Conservation (phyloP, 2,888 invertebrate species). For the Phorcus lineatus region DNA sequence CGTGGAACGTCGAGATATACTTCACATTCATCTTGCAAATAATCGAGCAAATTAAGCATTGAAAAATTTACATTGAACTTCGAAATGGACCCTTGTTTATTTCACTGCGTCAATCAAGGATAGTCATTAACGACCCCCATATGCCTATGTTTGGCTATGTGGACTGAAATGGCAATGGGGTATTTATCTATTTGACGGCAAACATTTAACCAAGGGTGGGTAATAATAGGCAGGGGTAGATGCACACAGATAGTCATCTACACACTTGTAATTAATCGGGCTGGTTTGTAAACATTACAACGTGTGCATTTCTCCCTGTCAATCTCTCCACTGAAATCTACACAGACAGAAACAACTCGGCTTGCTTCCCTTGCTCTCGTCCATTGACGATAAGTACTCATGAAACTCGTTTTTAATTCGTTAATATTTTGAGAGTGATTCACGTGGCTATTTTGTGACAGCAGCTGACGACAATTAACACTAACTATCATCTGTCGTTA, state of each 20-base stretch:
- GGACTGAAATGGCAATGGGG: neutral
- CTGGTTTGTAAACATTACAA: neutral
- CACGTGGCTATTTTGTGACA: too few species aligned
- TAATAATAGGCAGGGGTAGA: neutral
- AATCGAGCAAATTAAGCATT: neutral
- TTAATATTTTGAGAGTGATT: too few species aligned
- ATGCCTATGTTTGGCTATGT: slow-evolving; percentile 4
- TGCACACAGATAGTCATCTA: neutral
- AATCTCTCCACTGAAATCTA: neutral
- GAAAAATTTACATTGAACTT: neutral
- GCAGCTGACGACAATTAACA: too few species aligned
- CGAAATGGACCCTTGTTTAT: slow-evolving; percentile 1
- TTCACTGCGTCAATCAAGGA: neutral
- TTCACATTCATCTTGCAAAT: neutral
- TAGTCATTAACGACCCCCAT: neutral
- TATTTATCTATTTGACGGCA: neutral
- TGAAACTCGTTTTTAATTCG: neutral
- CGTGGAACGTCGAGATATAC: neutral
- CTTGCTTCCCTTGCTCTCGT: neutral
- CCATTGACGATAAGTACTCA: neutral
- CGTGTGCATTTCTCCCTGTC: neutral
- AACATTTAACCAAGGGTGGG: neutral
- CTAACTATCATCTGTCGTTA: too few species aligned
- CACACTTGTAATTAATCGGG: neutral
- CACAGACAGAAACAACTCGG: neutral